Base-by-base conservation (phyloP, 2,113 vertebrate species). In the Hoplias malabaricus region DNA sequence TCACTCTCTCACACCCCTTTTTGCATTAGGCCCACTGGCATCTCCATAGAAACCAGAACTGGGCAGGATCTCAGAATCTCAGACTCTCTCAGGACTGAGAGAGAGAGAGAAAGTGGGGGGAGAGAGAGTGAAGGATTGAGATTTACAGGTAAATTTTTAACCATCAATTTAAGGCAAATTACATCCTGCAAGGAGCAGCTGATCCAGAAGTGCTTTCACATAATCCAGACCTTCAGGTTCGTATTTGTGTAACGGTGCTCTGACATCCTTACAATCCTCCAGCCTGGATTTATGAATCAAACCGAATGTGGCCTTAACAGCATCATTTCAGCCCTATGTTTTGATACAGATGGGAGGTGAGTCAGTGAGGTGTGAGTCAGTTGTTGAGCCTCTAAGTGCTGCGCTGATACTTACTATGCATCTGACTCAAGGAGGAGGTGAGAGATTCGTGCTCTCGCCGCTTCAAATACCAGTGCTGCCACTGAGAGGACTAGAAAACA, bases 41-140 rank as follows among this genome's bases (percentile, higher is more conserved):
- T 87, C 79, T 82, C 85, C 82, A 82, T 85, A 82, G 79, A 83
- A 75, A 83, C 84, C 66, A 75, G 75, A 66, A 36, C 33, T 75
- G 66, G 73, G 43, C n/a, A 40, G 59, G 72, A 78, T 71, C 73
- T 50, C 38, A 77, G 69, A 68, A 78, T 71, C 73, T 50, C 38
- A 77, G 69, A 68, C 79, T 73, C 80, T 83, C 76, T 65, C 27
- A 65, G 56, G 46, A 74, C 29, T 29, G 43, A 71, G 57, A 43
- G 65, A 23, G 54, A 69, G 42, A 77, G 25, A 14, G 40, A 50
- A 12, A 33, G n/a, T 29, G 7, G 27, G 40, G 1, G 34, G 16
- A 27, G 38, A 42, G 57, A 72, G 13, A 75, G 16, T 40, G 33
- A 16, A 36, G 21, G 14, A n/a, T 43, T 7, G 54, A 31, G 14